Evolutionary conservation across 2,888 invertebrate genomes (phyloP), one percentile per base, ranked within the genome.

Genomic region (Drosophila infuscata): DNA sequence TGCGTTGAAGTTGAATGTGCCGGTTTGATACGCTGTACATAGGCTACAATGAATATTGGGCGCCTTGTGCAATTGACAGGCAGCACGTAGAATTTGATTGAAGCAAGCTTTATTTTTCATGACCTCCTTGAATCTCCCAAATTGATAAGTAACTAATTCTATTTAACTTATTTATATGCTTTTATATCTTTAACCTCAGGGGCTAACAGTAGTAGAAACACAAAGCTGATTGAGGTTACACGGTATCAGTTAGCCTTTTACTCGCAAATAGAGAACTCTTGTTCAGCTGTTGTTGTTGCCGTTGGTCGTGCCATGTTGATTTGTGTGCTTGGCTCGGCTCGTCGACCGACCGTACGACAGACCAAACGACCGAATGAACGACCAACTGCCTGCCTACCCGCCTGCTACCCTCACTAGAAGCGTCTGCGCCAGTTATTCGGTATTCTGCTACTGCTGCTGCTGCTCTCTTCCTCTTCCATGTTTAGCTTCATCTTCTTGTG

Each of bases 241-340:
- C 20, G 30, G 32, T 57, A 57, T 43, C 11, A 20, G 15, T 43
- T 9, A 6, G 6, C 32, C 25, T 25, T 25, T 25, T 25, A 43
- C 15, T 32, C 2, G 32, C 57, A 43, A 43, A 30, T 6, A 3
- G 20, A 43, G 20, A 20, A 25, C 20, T 32, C 32, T 43, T 57
- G 41, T 75, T 64, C 57, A 52, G 72, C 64, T 78, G 78, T 73
- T 87, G 82, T 71, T 88, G 77, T 80, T 88, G 87, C 82, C 85
- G 89, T 82, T 89, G 90, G 85, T 90, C 89, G 89, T 89, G 90
- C 89, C 82, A 82, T 90, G 89, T 89, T 90, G 85, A 89, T 87
- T 85, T 85, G 89, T 83, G 81, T 80, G 82, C 79, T 74, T 81
- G 71, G 75, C 72, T 80, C 74, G 73, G 70, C 65, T 67, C 60